A percentile compares a stretch with the other conserved stretches of the same genome.
These are phyloP conservation scores for Cerceris rybyensis DNA, from an alignment of 2,888 invertebrate species.

Conservation along the genomic window DNA sequence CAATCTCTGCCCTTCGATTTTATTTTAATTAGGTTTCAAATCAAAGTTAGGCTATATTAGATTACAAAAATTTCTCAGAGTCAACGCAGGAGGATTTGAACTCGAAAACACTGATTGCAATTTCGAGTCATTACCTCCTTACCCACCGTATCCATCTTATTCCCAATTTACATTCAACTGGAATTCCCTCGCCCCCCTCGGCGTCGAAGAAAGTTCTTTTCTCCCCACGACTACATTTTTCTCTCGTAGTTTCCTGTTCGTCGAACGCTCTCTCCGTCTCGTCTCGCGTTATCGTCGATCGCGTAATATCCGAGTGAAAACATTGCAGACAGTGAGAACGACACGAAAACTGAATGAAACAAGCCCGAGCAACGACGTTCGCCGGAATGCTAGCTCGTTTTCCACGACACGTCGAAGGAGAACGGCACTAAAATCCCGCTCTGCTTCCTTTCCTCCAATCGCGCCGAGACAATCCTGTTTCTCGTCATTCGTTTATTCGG, in stretches of 20 bases:
- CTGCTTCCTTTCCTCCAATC: conserved; percentile 29
- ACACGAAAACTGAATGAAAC: conserved; percentile 58
- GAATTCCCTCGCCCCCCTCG: not conserved
- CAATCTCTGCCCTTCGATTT: too few relatives aligned
- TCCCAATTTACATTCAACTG: not conserved
- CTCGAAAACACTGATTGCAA: too few relatives aligned
- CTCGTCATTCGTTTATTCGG: conserved; percentile 19
- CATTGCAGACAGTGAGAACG: conserved; percentile 47
- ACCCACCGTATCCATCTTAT: not conserved
- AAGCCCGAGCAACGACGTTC: conserved; percentile 50
- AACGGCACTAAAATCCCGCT: conserved; percentile 31
- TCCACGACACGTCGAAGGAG: conserved; percentile 60
- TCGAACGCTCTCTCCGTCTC: conserved; percentile 25
- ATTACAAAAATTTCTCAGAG: too few relatives aligned
- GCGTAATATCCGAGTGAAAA: conserved; percentile 50
- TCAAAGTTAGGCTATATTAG: too few relatives aligned
- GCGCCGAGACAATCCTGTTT: conserved; percentile 29
- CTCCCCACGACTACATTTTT: conserved; percentile 28
- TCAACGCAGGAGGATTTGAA: too few relatives aligned
- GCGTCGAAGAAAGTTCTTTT: not conserved
- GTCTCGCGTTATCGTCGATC: conserved; percentile 30
- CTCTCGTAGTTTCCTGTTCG: conserved; percentile 6
- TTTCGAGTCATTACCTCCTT: too few relatives aligned
- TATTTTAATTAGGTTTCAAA: too few relatives aligned
- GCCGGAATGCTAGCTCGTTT: conserved; percentile 60